Evolutionary conservation across 1,140 invertebrate genomes (phyloP), one percentile per base, ranked within the genome.

Genomic region (Orchesella cincta): DNA sequence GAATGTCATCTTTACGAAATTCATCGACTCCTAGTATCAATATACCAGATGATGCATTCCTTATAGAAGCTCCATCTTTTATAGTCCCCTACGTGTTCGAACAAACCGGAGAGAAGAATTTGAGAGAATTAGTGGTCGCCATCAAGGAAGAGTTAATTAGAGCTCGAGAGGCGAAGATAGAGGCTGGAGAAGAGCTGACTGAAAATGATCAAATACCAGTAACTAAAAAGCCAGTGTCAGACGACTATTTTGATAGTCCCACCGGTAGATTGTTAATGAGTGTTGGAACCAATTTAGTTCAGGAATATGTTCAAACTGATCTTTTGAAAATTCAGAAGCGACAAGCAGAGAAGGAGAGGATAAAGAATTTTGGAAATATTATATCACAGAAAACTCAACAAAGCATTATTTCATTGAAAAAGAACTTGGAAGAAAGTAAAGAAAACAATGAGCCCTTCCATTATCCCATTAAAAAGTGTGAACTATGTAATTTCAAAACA

Each of bases 261-360:
- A 85, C 96, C 54, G 95, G 95, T 1, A 94, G 95, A 84, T 95
- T 98, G 84, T 94, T 98, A 81, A 93, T 93, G 85, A 93, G 95
- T 83, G 93, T 98, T 79, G 96, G 96, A 12, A 88, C 94, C 71
- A 94, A 93, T 85, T 88, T 97, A 76, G 95, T 96, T 1, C 94
- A 96, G 85, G 95, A 98, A 85, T 94, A 91, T 85, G 95, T 97
- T 8, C 95, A 98, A 87, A 91, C 90, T 36, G 96, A 98, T 88
- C 87, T 97, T 70, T 86, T 97, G 62, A 90, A 93, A 76, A 91
- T 94, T 81, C 93, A 97, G 83, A 95, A 93, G 82, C 89, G 92
- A 57, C 95, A 95, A 85, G 86, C 90, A 78, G 86, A 89, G 70
- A 87, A 88, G 72, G 90, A 90, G 82, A 76, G 67, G 51, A 36